Percentiles rank a stretch among this genome's conserved stretches.
Conservation (phyloP, 2,113 vertebrate species). For the Onychostoma macrolepis region DNA sequence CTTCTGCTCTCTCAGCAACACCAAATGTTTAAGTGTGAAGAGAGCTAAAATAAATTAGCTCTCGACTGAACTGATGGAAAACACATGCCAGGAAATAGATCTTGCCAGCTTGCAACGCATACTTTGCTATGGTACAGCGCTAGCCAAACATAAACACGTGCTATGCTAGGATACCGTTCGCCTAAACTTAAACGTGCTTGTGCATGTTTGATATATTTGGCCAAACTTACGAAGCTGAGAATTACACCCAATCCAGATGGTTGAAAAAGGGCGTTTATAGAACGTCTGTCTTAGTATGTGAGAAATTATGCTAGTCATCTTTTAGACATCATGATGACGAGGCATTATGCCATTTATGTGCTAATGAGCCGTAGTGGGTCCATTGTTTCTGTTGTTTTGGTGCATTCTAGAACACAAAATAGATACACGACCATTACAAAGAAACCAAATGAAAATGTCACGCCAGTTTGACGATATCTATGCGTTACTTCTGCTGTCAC, state of each 20-base stretch:
- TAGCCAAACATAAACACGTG: not conserved
- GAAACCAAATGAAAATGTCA: not conserved
- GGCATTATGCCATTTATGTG: not conserved
- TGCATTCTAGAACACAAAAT: not conserved
- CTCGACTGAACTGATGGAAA: conserved; percentile 15
- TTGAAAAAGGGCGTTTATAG: not conserved
- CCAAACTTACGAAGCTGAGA: not conserved
- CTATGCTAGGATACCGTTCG: not conserved
- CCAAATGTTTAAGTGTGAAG: conserved; percentile 18
- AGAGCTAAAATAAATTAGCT: conserved; percentile 27
- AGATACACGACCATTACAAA: not conserved
- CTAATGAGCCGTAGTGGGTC: not conserved
- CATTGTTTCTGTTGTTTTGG: not conserved
- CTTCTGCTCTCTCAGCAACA: conserved; percentile 24
- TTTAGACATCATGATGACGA: not conserved
- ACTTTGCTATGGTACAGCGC: conserved; percentile 3
- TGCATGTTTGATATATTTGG: not conserved
- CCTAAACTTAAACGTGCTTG: not conserved
- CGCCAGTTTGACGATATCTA: not conserved
- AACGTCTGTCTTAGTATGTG: not conserved
- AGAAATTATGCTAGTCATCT: not conserved
- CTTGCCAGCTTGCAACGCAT: not conserved
- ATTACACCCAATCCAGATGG: not conserved
- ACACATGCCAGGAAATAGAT: conserved; percentile 16
- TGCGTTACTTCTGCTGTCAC: conserved; percentile 12